These are phyloP conservation scores for Lucilia sericata DNA, from an alignment of 1,140 invertebrate species.

Conservation along the genomic window DNA sequence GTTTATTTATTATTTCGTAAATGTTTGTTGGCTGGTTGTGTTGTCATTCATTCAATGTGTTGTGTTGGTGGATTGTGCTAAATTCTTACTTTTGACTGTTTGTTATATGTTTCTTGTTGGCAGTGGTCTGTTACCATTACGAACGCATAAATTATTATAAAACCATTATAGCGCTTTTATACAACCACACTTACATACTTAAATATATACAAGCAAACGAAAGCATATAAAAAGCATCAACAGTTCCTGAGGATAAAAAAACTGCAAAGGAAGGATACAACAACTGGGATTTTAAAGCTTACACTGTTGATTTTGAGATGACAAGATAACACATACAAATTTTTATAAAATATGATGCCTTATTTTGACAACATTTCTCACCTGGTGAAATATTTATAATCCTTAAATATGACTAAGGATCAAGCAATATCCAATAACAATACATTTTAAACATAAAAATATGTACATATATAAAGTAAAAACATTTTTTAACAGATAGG, in stretches of 20 bases:
- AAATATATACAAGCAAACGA: neutral
- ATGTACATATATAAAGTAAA: too few relatives aligned
- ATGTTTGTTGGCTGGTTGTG: neutral
- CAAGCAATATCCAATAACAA: too few relatives aligned
- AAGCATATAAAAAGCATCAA: neutral
- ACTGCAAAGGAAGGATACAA: neutral
- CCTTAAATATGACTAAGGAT: neutral
- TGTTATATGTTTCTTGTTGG: constrained; percentile 29
- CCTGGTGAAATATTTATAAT: constrained; percentile 23
- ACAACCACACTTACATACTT: neutral
- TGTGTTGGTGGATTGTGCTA: neutral
- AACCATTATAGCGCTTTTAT: constrained; percentile 12
- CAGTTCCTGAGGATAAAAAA: neutral
- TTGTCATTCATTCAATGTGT: neutral
- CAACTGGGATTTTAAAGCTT: constrained; percentile 23
- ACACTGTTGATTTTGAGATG: constrained; percentile 34
- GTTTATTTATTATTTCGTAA: constrained; percentile 1
- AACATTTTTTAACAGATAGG: too few relatives aligned
- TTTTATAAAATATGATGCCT: constrained; percentile 36
- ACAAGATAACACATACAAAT: constrained; percentile 12
- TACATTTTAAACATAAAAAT: too few relatives aligned
- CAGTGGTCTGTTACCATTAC: constrained; percentile 16
- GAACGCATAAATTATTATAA: constrained; percentile 39
- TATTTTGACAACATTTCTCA: constrained; percentile 9
- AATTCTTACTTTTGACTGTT: neutral